Conservation (phyloP, 2,797 vertebrate genomes). For the Pogonophryne albipinna region DNA sequence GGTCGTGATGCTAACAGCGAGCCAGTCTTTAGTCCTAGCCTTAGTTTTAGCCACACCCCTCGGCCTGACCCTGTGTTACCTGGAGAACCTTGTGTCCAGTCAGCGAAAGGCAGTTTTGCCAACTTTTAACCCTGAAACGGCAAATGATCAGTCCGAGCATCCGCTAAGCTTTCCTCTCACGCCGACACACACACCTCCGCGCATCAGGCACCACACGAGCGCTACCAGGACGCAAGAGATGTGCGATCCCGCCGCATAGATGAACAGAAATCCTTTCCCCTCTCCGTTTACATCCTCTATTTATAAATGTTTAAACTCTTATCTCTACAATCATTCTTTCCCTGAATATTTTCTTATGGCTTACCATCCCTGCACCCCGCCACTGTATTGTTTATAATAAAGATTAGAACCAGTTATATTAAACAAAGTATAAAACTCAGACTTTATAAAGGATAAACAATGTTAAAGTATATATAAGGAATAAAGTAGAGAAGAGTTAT, state of each 20-base stretch:
- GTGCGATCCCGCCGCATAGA: conserved; percentile 88
- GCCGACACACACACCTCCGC: conserved; percentile 50
- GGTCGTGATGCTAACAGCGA: conserved; percentile 91
- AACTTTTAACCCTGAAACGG: background rate
- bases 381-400: conserved; percentile 39
- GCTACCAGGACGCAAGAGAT: conserved; percentile 87
- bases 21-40: conserved; percentile 91
- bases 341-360: conserved; percentile 15
- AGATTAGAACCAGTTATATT: conserved; percentile 28
- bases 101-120: conserved; percentile 65
- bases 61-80: conserved; percentile 92
- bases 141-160: conserved; percentile 34
- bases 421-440: conserved; percentile 14
- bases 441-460: background rate
- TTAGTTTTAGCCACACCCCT: conserved; percentile 93
- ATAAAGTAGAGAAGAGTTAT: conserved; percentile 25
- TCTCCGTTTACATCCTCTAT: conserved; percentile 6
- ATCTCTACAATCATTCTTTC: conserved; percentile 17
- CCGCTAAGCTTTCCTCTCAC: conserved; percentile 30
- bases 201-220: conserved; percentile 58
- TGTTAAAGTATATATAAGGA: conserved; percentile 12
- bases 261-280: conserved; percentile 29
- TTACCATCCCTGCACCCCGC: conserved; percentile 24
- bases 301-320: conserved; percentile 22
- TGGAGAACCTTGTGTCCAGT: conserved; percentile 88